Conservation (phyloP, 2,797 vertebrate species). For the Labroides dimidiatus region DNA sequence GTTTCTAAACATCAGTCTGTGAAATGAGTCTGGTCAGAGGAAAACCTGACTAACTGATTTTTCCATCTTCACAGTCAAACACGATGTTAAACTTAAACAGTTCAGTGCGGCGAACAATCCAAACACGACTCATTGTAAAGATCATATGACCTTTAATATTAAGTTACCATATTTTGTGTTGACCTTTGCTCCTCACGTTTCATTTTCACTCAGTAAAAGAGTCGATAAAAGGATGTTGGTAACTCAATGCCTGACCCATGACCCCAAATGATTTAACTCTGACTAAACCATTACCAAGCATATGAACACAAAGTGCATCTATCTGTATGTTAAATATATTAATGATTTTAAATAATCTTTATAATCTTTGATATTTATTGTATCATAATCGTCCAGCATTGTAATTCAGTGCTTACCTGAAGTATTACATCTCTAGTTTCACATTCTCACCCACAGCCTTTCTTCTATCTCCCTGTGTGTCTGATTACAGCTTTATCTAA, state of each 20-base stretch:
- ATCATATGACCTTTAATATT: background rate
- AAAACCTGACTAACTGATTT: no score
- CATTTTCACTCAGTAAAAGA: slow-evolving; percentile 27
- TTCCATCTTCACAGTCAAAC: background rate
- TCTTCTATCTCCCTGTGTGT: slow-evolving; percentile 4
- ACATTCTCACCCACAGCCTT: slow-evolving; percentile 4
- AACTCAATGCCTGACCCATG: slow-evolving; percentile 45
- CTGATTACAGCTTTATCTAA: slow-evolving; percentile 16
- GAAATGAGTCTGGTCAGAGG: no score
- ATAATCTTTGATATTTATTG: background rate
- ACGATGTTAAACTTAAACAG: background rate
- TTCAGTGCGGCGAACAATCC: background rate
- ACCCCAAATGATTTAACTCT: slow-evolving; percentile 22
- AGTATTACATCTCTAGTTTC: slow-evolving; percentile 3
- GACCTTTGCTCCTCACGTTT: slow-evolving; percentile 38
- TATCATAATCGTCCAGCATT: background rate
- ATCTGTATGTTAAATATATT: background rate
- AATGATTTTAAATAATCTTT: background rate
- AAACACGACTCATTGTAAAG: background rate
- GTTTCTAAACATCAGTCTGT: no score
- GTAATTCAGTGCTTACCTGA: background rate
- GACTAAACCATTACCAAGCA: background rate
- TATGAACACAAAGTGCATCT: background rate
- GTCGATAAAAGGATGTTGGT: slow-evolving; percentile 19
- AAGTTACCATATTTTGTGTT: slow-evolving; percentile 2